A percentile compares a stretch with the other conserved stretches of the same genome.
Conservation (phyloP, 2,797 vertebrate genomes). For the Acropternis orthonyx region DNA sequence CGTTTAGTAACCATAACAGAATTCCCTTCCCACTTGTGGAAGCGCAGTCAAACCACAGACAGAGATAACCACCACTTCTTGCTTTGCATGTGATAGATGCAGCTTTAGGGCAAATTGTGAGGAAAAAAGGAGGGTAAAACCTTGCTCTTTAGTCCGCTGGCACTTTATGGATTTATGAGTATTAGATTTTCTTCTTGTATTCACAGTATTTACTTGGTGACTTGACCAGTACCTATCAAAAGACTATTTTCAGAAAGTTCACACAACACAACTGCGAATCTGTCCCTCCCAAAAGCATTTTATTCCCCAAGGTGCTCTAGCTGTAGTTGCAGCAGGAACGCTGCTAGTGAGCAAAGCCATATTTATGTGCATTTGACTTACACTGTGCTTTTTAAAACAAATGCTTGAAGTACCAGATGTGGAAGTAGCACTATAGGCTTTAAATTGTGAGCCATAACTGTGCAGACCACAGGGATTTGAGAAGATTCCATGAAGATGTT, state of each 20-base stretch:
- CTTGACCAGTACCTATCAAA: neutral
- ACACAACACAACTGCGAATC: neutral
- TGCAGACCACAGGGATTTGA: neutral
- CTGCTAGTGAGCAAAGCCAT: neutral
- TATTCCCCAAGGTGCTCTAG: neutral
- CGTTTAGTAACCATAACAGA: neutral
- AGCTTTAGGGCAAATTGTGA: neutral
- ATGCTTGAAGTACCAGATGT: neutral
- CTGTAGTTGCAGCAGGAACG: neutral
- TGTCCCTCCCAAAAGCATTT: neutral
- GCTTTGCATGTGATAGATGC: fast-evolving
- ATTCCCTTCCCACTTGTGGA: neutral
- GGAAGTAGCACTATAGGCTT: neutral
- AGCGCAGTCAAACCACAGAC: neutral
- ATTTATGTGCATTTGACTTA: neutral
- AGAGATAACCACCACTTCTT: neutral
- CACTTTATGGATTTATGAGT: neutral
- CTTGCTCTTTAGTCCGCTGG: neutral
- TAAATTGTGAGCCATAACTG: neutral
- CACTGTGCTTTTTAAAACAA: neutral
- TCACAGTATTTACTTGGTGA: neutral
- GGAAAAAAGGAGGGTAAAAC: neutral
- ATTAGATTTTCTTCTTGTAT: neutral
- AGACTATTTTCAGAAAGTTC: neutral
- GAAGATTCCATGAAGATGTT: neutral